phyloP scores from a whole-genome alignment of 2,113 vertebrate species.

The Actenoides lindsayi region DNA sequence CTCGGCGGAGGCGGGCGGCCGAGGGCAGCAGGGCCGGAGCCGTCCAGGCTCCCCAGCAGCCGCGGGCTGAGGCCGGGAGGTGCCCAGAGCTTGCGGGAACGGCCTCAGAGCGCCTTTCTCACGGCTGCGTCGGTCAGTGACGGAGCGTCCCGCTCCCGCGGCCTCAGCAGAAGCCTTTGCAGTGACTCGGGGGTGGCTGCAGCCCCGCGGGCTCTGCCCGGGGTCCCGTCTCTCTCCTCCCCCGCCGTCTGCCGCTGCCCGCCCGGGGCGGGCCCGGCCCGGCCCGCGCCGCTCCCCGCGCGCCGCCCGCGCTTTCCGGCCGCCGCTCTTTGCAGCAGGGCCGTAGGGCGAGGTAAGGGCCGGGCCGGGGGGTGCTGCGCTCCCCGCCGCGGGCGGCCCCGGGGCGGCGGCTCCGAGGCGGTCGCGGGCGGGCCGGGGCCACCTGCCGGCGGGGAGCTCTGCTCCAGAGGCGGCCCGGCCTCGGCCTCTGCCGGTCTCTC shows the following conservation, averaged over 20 bases:
- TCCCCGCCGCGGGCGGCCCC: no score
- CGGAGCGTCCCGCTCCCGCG: not conserved
- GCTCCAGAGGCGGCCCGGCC: no score
- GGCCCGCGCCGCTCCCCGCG: not conserved
- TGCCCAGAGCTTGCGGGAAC: not conserved
- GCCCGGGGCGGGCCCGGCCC: not conserved
- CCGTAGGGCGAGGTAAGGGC: not conserved
- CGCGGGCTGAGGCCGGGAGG: not conserved
- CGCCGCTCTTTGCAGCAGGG: not conserved
- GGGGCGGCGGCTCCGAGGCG: not conserved
- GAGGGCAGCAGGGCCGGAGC: not conserved
- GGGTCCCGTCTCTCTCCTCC: not conserved
- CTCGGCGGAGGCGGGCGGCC: accelerated
- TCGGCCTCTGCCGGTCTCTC: no score
- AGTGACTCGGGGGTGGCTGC: not conserved
- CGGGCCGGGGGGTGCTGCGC: not conserved
- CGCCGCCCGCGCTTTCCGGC: not conserved
- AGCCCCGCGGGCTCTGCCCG: not conserved
- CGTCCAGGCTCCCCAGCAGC: not conserved
- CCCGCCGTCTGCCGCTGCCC: not conserved
- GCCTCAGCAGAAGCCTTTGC: not conserved
- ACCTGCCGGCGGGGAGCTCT: not conserved
- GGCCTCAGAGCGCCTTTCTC: not conserved
- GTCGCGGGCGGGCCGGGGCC: not conserved
- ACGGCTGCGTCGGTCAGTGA: accelerated